A percentile compares a stretch with the other conserved stretches of the same genome.
Evolutionary conservation across 2,888 invertebrate genomes (phyloP).

Genomic region (Drosophila mercatorum): DNA sequence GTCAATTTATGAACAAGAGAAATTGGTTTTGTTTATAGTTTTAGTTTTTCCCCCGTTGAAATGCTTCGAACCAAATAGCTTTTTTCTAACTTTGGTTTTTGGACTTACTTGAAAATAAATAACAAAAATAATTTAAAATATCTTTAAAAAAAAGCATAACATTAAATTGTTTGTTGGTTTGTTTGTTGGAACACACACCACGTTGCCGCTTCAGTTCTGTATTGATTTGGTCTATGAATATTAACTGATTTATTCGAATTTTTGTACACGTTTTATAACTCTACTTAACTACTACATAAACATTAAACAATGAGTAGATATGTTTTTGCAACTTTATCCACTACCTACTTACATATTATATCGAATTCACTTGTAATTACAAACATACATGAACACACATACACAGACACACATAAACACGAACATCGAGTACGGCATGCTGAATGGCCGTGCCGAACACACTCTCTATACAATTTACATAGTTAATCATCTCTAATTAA

Average conservation of each 20-base stretch:
- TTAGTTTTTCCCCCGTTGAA: slow-evolving; percentile 45
- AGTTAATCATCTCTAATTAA: slow-evolving; percentile 69
- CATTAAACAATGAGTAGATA: slow-evolving; percentile 64
- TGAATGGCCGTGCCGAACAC: slow-evolving; percentile 45
- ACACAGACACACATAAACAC: slow-evolving; percentile 16
- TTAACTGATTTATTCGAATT: slow-evolving; percentile 33
- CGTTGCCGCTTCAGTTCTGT: slow-evolving; percentile 61
- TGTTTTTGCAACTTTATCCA: slow-evolving; percentile 69
- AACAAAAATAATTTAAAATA: slow-evolving; percentile 4
- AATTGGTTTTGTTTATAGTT: slow-evolving; percentile 51
- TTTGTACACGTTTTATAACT: slow-evolving; percentile 54
- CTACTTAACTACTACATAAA: slow-evolving; percentile 54
- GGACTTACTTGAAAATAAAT: slow-evolving; percentile 21
- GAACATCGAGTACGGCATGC: slow-evolving; percentile 16
- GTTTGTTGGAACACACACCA: slow-evolving; percentile 58
- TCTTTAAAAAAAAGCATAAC: slow-evolving; percentile 32
- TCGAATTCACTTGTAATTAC: slow-evolving; percentile 71
- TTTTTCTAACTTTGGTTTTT: slow-evolving; percentile 57
- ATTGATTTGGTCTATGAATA: slow-evolving; percentile 55
- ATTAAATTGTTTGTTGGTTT: slow-evolving; percentile 67
- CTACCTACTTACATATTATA: slow-evolving; percentile 58
- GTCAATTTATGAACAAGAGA: slow-evolving; percentile 45
- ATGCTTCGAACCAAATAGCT: slow-evolving; percentile 50
- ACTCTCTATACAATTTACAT: slow-evolving; percentile 57
- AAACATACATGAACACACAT: slow-evolving; percentile 56